These are phyloP conservation scores for Molossus alvarezi DNA, from an alignment of 2,797 vertebrate species.

Conservation along the genomic window DNA sequence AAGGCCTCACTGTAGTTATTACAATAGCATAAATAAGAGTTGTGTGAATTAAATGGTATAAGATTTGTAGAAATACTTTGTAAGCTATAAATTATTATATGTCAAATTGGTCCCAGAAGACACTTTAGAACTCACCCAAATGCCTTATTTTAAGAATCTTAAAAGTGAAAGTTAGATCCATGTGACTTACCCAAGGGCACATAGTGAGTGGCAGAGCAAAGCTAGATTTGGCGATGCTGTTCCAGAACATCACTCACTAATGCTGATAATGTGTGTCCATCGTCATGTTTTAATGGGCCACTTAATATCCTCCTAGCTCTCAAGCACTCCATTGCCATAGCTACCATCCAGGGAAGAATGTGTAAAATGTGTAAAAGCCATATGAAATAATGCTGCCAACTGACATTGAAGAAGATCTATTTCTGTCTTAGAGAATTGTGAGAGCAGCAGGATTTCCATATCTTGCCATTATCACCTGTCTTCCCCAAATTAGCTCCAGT, in stretches of 20 bases:
- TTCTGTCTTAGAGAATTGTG: constrained; percentile 14
- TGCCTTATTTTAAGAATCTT: constrained; percentile 1
- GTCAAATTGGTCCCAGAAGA: background rate
- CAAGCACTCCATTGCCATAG: background rate
- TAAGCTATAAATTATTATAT: background rate
- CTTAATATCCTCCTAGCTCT: background rate
- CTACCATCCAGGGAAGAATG: constrained; percentile 16
- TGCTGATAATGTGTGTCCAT: background rate
- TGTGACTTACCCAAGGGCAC: background rate
- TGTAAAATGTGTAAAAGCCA: constrained; percentile 21
- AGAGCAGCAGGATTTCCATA: background rate
- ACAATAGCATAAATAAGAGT: constrained; percentile 11
- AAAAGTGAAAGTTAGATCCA: background rate
- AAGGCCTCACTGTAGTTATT: background rate
- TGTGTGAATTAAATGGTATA: background rate
- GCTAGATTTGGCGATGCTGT: background rate
- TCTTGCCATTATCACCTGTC: background rate
- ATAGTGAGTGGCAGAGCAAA: background rate
- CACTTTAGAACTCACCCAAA: constrained; percentile 8
- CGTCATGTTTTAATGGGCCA: background rate
- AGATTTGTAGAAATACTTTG: constrained; percentile 31
- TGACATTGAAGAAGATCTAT: background rate
- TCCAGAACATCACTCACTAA: background rate
- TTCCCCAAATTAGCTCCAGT: background rate
- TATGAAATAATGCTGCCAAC: background rate